These are phyloP conservation scores for Lutraria rhynchaena DNA, from an alignment of 1,140 invertebrate genomes.

Conservation along the genomic window DNA sequence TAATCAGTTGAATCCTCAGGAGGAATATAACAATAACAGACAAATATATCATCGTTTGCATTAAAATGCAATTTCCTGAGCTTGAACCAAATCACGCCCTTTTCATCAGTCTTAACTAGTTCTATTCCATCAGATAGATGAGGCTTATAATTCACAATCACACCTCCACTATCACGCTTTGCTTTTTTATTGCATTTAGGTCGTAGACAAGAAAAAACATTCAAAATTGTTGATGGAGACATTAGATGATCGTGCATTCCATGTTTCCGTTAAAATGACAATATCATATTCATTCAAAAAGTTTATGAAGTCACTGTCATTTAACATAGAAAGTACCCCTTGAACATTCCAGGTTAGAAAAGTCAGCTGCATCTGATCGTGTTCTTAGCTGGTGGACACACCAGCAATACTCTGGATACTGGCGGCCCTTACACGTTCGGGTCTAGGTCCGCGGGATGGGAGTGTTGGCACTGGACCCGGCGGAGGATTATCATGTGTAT, in stretches of 20 bases:
- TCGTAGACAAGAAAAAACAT: too few species aligned
- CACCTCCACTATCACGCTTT: conserved; percentile 25
- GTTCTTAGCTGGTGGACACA: too few species aligned
- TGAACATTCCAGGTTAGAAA: conserved; percentile 25
- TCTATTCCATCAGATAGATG: neutral
- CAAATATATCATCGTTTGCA: too few species aligned
- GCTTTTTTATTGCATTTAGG: too few species aligned
- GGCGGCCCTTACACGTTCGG: neutral
- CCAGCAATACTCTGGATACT: neutral
- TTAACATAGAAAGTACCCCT: conserved; percentile 1
- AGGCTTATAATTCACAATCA: conserved; percentile 23
- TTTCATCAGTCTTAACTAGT: neutral
- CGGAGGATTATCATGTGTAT: neutral
- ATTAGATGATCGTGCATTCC: conserved; percentile 16
- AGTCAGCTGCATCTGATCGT: conserved; percentile 10
- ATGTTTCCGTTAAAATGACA: conserved; percentile 30
- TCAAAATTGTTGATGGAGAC: too few species aligned
- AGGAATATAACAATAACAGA: conserved; percentile 24
- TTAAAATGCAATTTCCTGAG: too few species aligned
- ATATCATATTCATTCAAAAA: too few species aligned
- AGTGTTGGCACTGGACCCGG: neutral
- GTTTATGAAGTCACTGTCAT: conserved; percentile 31
- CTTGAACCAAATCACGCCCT: conserved; percentile 18
- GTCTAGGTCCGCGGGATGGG: neutral
- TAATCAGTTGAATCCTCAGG: conserved; percentile 10